Conservation (phyloP, 1,140 invertebrate genomes). For the Chironomus tepperi region DNA sequence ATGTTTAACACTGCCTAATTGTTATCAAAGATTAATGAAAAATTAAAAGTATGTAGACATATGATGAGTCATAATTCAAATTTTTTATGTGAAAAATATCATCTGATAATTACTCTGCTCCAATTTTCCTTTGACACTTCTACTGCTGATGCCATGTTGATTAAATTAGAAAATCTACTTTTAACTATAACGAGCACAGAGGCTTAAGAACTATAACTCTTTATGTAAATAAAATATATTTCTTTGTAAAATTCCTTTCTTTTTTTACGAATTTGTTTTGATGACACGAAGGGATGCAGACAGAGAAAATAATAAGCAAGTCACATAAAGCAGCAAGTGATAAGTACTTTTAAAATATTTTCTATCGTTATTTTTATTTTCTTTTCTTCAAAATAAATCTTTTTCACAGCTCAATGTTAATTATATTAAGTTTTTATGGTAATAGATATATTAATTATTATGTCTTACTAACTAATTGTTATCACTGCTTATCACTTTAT, state of each 20-base stretch:
- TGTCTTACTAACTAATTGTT: neutral
- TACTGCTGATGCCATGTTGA: neutral
- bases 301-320: neutral
- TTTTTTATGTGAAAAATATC: neutral
- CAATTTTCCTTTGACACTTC: neutral
- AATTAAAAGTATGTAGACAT: conserved; percentile 25
- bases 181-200: no score
- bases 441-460: no score
- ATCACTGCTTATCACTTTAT: neutral
- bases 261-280: conserved; percentile 10
- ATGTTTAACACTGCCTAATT: conserved; percentile 67
- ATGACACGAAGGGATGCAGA: neutral
- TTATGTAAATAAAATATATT: neutral
- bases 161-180: neutral
- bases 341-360: neutral
- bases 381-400: neutral
- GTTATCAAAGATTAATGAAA: conserved; percentile 19
- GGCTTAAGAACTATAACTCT: neutral
- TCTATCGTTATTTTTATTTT: neutral
- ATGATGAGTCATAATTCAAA: neutral
- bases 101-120: neutral
- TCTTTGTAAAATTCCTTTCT: conserved; percentile 36
- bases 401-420: neutral
- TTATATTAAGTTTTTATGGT: neutral
- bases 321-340: no score